These are phyloP conservation scores for Anguilla pacifica DNA, from an alignment of 2,797 vertebrate species.

Conservation along the genomic window DNA sequence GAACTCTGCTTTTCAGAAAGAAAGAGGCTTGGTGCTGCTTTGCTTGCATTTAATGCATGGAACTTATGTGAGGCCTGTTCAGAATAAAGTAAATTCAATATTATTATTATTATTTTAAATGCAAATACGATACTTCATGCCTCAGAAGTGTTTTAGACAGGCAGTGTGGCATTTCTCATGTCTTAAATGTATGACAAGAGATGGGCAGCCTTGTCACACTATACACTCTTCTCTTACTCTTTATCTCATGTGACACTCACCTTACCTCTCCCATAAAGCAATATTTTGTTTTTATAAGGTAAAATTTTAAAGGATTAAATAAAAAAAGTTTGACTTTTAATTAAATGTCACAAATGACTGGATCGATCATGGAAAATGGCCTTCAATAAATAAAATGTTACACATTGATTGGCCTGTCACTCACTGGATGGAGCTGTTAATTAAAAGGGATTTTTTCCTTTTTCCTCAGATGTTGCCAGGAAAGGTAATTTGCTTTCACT, in stretches of 20 bases:
- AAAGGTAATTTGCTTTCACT: constrained; percentile 17
- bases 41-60: too few relatives aligned
- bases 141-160: too few relatives aligned
- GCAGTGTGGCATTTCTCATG: too few relatives aligned
- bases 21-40: too few relatives aligned
- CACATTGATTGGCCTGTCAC: constrained; percentile 5
- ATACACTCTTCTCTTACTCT: neutral
- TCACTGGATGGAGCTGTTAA: constrained; percentile 3
- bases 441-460: neutral
- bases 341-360: constrained; percentile 11
- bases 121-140: too few relatives aligned
- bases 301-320: neutral
- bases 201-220: neutral
- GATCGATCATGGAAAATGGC: neutral
- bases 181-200: too few relatives aligned
- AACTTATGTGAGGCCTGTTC: too few relatives aligned
- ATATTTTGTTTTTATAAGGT: neutral
- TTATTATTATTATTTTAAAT: too few relatives aligned
- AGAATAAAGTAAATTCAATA: too few relatives aligned
- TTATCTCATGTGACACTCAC: neutral
- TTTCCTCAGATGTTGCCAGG: neutral
- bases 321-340: neutral
- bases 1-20: too few relatives aligned
- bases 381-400: constrained; percentile 14
- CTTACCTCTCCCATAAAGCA: neutral